Evolutionary conservation across 1,140 invertebrate species (phyloP).

Genomic region (Uloborus diversus): DNA sequence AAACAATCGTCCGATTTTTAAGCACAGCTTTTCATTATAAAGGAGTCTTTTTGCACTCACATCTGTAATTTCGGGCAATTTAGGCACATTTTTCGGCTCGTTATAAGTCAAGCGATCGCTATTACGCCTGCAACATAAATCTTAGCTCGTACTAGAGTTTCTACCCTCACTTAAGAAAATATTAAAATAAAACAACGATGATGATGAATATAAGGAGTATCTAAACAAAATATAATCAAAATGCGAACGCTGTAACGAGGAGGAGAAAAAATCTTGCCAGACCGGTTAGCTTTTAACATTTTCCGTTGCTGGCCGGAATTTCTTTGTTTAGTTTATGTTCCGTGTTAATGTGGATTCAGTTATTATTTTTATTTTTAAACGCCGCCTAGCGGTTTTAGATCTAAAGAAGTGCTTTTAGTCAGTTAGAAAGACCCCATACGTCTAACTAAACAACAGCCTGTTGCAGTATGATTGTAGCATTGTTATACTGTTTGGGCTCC

Average conservation of each 20-base stretch:
- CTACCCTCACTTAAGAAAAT: constrained; percentile 36
- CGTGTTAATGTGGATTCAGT: background rate
- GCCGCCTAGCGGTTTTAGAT: no score
- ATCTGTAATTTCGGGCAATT: constrained; percentile 49
- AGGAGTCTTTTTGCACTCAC: constrained; percentile 46
- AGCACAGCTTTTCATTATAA: constrained; percentile 50
- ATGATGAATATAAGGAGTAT: background rate
- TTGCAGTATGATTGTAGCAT: no score
- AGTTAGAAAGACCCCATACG: no score
- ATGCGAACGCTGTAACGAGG: constrained; percentile 1
- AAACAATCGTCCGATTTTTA: constrained; percentile 15
- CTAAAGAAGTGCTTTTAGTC: no score
- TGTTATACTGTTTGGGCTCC: no score
- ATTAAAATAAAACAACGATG: constrained; percentile 45
- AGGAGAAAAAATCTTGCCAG: constrained; percentile 23
- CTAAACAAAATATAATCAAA: background rate
- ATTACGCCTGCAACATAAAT: constrained; percentile 42
- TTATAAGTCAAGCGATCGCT: constrained; percentile 42
- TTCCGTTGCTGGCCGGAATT: background rate
- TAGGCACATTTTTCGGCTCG: constrained; percentile 44
- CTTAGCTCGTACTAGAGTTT: constrained; percentile 23
- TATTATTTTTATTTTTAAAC: no score
- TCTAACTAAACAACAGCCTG: no score
- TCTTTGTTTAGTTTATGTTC: constrained; percentile 16
- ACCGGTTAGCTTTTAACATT: constrained; percentile 34